Evolutionary conservation across 2,888 invertebrate species (phyloP), one percentile per base, ranked within the genome.

Genomic region (Xanthorhoe designata): DNA sequence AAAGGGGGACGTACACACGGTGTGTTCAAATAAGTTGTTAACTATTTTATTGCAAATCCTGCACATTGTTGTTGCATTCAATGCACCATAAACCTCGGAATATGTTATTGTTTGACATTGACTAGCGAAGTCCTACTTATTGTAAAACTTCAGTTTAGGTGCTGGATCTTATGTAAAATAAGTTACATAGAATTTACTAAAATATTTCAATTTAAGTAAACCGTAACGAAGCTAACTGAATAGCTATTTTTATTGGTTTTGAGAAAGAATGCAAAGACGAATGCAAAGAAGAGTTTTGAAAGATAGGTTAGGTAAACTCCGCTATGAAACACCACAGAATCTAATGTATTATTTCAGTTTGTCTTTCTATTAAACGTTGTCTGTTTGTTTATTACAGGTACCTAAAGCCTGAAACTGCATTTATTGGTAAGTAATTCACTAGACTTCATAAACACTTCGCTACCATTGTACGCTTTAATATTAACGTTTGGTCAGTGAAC

Each of bases 321-420:
- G 24, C 24, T 24, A 24, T 24, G 24, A 24, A 24, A 24, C 4
- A 24, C 24, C 24, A 24, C n/a, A n/a, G n/a, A 15, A 45, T 45
- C 15, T 4, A 47, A 47, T 2, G 10, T 13, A 1, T 42, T 42
- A 13, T 13, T 32, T 38, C 9, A 38, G 15, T 19, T 2, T 29
- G 6, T 7, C 7, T 24, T 63, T 45, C 42, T 71, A 68, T 69
- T 77, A 19, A 56, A 13, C 2, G 8, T 8, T 35, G 19, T 49
- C 6, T 49, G 3, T 50, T 66, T 68, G 52, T 59, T 56, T 56
- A 51, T 70, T 69, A 13, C 69, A 74, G 72, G 69, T 70, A 74
- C 64, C 60, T 29, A 61, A n/a, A 62, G 60, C 65, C 59, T 65
- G 49, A 62, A 56, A 68, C 64, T 68, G 64, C 68, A 62, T 62